Conservation (phyloP, 1,140 invertebrate species). For the Teleogryllus occipitalis region DNA sequence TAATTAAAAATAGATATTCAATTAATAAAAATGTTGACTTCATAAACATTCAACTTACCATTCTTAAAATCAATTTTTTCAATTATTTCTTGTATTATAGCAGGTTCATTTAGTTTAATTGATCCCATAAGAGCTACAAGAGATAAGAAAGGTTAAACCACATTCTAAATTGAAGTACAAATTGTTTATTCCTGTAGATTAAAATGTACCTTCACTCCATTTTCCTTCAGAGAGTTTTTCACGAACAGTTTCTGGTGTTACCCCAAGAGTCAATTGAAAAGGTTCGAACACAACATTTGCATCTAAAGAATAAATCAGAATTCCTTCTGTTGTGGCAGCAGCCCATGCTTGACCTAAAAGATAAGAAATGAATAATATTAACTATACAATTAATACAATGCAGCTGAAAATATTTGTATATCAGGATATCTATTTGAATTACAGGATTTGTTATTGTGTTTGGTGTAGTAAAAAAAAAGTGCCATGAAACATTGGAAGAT, state of each 20-base stretch:
- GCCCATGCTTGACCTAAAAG: slow-evolving; percentile 74
- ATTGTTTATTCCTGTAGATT: not conserved
- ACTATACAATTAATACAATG: not conserved
- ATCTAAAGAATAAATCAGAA: slow-evolving; percentile 84
- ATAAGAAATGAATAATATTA: not conserved
- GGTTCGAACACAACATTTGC: slow-evolving; percentile 72
- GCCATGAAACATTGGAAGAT: too few species aligned
- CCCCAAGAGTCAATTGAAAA: slow-evolving; percentile 68
- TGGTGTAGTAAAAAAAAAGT: too few species aligned
- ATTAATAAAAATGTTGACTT: slow-evolving; percentile 23
- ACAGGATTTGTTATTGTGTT: too few species aligned
- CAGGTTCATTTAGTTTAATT: slow-evolving; percentile 76
- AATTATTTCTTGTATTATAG: slow-evolving; percentile 70
- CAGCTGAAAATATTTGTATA: not conserved
- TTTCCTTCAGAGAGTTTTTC: slow-evolving; percentile 53
- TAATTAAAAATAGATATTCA: not conserved
- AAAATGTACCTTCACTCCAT: slow-evolving; percentile 47
- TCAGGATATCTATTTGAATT: too few species aligned
- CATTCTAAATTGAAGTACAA: not conserved
- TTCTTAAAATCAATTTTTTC: slow-evolving; percentile 68
- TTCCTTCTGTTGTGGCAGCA: slow-evolving; percentile 87
- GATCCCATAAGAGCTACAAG: slow-evolving; percentile 70
- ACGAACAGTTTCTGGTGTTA: slow-evolving; percentile 67
- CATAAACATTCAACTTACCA: slow-evolving; percentile 46
- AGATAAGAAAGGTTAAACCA: slow-evolving; percentile 23